Base-by-base conservation (phyloP, 1,140 invertebrate species). In the Halictus rubicundus region DNA sequence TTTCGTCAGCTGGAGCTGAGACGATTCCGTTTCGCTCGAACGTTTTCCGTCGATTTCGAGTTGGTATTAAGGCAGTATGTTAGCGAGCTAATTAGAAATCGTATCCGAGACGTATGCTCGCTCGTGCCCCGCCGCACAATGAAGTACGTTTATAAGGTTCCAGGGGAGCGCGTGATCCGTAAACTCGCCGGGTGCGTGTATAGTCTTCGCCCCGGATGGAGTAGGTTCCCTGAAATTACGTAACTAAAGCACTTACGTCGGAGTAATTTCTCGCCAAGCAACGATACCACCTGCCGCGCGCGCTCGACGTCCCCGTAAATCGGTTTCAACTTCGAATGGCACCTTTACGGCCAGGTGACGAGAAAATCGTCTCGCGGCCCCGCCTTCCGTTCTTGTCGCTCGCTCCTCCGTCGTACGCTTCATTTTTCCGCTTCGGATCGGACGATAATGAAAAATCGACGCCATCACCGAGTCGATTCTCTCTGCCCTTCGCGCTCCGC, bases 231-330 rank as follows among this genome's bases (percentile, higher is more conserved):
- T 32, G 80, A 78, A 71, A 78, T 83, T 82, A 75, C 59, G 54
- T 70, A 84, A 84, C 82, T 79, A 49, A 83, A 83, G 46, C 78
- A 83, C 81, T 69, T 61, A 74, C 69, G 69, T 83, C 27, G 46
- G 32, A 57, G 60, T 84, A 84, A 84, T 83, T 84, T 80, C 59
- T 46, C 76, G 65, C 73, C 69, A 69, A 63, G 70, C 78, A 83
- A 63, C 66, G 75, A 70, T 70, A 70, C 66, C 39, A 77, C 57
- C 75, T 70, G 75, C 57, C 37, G 60, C 54, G 77, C 77, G 54
- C 39, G 71, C 77, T 60, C n/a, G 25, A 37, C 54, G 21, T 59
- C 54, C 21, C 68, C 46, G 70, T 66, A 83, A 84, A 83, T 80
- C 57, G 70, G 66, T 84, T 82, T 23, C n/a, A 79, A 83, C 68